These are phyloP conservation scores for Anoura caudifer DNA, from an alignment of 2,113 vertebrate genomes.

Conservation along the genomic window DNA sequence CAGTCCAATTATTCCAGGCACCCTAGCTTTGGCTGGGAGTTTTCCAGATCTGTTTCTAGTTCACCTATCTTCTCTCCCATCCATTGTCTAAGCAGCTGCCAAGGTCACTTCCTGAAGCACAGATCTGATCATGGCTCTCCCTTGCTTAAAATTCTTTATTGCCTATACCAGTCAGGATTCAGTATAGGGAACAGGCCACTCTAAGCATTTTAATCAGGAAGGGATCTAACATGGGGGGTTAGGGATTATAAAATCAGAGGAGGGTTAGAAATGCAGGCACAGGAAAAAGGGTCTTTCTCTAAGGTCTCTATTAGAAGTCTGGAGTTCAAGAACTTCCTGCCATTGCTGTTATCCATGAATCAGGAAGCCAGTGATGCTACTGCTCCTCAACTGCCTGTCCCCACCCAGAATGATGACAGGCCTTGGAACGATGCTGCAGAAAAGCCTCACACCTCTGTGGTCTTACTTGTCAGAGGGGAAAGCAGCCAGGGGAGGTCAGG, in stretches of 20 bases:
- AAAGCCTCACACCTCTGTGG: background rate
- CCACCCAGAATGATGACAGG: background rate
- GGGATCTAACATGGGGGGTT: background rate
- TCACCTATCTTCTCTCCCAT: background rate
- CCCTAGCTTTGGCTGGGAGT: background rate
- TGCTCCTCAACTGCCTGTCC: background rate
- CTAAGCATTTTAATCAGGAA: background rate
- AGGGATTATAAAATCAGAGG: background rate
- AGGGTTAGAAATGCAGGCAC: background rate
- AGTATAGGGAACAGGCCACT: background rate
- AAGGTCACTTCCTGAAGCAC: background rate
- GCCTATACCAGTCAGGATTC: background rate
- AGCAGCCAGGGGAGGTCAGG: background rate
- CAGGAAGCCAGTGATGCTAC: background rate
- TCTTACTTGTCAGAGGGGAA: background rate
- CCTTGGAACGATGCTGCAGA: background rate
- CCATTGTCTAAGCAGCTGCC: background rate
- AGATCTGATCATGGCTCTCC: background rate
- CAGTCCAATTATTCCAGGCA: background rate
- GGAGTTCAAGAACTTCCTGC: background rate
- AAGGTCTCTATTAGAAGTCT: background rate
- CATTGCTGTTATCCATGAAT: background rate
- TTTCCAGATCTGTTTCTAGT: background rate
- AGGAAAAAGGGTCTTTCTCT: background rate
- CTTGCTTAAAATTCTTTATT: background rate